These are phyloP conservation scores for Danaus melanippus DNA, from an alignment of 1,140 invertebrate species.

Conservation along the genomic window DNA sequence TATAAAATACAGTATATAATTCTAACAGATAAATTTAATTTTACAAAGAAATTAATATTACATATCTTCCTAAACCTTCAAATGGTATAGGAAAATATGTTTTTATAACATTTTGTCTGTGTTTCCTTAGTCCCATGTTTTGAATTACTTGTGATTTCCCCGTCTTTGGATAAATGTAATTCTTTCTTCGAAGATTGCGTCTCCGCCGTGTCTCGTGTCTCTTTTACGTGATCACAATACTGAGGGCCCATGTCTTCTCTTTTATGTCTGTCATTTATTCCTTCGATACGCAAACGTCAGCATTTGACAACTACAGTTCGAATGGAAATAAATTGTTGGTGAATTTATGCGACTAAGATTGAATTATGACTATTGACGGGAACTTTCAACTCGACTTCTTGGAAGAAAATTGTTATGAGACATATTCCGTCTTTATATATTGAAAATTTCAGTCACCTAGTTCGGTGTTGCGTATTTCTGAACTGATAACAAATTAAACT, in stretches of 20 bases:
- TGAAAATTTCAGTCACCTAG: constrained; percentile 12
- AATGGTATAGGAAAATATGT: neutral
- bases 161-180: constrained; percentile 67
- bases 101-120: constrained; percentile 36
- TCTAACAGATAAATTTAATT: too few relatives aligned
- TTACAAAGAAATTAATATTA: neutral
- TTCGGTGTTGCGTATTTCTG: constrained; percentile 52
- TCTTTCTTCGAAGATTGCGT: constrained; percentile 64
- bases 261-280: constrained; percentile 68
- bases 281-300: constrained; percentile 63
- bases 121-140: constrained; percentile 49
- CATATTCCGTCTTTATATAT: too few relatives aligned
- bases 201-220: constrained; percentile 48
- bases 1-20: too few relatives aligned
- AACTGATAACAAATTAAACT: constrained; percentile 58
- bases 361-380: constrained; percentile 56
- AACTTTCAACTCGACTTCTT: constrained; percentile 43
- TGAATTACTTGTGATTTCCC: constrained; percentile 65
- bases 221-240: constrained; percentile 63
- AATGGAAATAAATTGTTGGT: constrained; percentile 61
- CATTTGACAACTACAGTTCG: constrained; percentile 68
- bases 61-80: neutral
- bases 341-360: constrained; percentile 60
- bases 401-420: too few relatives aligned
- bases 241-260: constrained; percentile 39